phyloP scores from a whole-genome alignment of 2,113 vertebrate genomes.

The Lichenostomus cassidix region DNA sequence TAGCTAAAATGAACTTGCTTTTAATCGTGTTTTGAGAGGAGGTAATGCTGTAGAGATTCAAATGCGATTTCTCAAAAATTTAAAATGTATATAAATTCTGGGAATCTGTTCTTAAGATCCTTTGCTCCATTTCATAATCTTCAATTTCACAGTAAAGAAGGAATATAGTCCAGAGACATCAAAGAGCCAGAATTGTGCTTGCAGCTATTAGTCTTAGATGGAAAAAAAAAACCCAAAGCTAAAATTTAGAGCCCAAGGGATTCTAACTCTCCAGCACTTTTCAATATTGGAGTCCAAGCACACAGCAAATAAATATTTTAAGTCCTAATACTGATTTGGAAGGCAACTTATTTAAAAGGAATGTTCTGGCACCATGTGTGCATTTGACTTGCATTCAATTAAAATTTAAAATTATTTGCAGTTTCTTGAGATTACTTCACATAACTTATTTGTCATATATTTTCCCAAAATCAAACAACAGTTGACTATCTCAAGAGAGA shows the following conservation, averaged over 20 bases:
- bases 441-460: neutral
- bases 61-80: neutral
- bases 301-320: neutral
- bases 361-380: neutral
- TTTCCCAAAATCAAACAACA: neutral
- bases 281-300: neutral
- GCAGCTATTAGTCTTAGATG: neutral
- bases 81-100: neutral
- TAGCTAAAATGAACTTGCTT: neutral
- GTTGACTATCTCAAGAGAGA: neutral
- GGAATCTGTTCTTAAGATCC: neutral
- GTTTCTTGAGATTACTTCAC: neutral
- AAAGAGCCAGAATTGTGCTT: neutral
- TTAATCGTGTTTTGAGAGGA: neutral
- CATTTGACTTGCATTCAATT: neutral
- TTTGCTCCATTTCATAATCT: neutral
- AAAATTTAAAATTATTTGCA: neutral
- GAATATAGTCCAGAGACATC: neutral
- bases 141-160: neutral
- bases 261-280: neutral
- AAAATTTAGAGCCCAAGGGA: neutral
- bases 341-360: neutral
- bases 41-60: neutral
- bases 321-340: neutral
- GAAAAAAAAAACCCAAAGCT: neutral